These are phyloP conservation scores for Ctenodactylus gundi DNA, from an alignment of 2,113 vertebrate genomes.

Conservation along the genomic window DNA sequence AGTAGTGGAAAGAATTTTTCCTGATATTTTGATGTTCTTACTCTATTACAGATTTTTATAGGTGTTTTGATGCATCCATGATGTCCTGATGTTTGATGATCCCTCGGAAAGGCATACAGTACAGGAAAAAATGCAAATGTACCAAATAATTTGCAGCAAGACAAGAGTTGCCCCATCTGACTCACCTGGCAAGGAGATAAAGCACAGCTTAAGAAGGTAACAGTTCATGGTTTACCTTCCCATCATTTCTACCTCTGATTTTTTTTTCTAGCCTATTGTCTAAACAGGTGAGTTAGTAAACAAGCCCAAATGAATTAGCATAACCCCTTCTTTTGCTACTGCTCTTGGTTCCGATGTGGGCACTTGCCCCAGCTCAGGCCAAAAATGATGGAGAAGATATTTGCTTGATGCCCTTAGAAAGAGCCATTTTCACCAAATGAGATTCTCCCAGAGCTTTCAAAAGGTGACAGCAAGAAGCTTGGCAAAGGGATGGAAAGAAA, in stretches of 20 bases:
- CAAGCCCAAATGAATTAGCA: not conserved
- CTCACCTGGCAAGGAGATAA: not conserved
- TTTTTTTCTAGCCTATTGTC: not conserved
- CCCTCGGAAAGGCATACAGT: not conserved
- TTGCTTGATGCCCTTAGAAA: not conserved
- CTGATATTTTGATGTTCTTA: not conserved
- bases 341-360: not conserved
- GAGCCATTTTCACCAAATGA: not conserved
- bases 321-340: not conserved
- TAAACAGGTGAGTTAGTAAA: not conserved
- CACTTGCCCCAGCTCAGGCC: not conserved
- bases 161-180: not conserved
- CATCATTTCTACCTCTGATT: not conserved
- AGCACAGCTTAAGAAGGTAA: not conserved
- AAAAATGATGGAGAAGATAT: not conserved
- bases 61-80: too few species aligned
- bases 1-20: not conserved
- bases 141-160: not conserved
- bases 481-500: not conserved
- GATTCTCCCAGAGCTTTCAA: not conserved
- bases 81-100: not conserved
- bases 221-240: not conserved
- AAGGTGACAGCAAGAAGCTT: not conserved
- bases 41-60: not conserved
- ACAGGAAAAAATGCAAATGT: not conserved